Conservation (phyloP, 2,113 vertebrate genomes). For the Panthera leo region DNA sequence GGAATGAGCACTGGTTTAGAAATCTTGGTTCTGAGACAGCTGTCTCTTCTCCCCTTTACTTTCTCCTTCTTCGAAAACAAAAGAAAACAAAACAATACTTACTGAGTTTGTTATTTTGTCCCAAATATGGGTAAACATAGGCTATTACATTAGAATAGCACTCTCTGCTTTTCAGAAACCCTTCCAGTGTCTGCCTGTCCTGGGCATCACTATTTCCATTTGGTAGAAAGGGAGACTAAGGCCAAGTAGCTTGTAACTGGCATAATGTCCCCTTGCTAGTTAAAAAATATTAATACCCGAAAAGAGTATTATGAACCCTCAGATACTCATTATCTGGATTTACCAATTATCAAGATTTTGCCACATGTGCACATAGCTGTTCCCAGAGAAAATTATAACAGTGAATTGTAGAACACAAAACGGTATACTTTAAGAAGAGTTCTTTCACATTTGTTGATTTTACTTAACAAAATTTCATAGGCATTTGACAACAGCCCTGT, state of each 20-base stretch:
- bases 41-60: not conserved
- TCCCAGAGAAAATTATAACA: not conserved
- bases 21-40: conserved; percentile 26
- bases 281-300: not conserved
- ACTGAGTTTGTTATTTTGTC: not conserved
- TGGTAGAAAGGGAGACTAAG: not conserved
- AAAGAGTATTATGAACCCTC: not conserved
- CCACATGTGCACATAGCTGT: not conserved
- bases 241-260: not conserved
- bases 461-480: not conserved
- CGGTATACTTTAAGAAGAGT: not conserved
- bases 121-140: not conserved
- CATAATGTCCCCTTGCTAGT: not conserved
- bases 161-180: not conserved
- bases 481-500: not conserved
- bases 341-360: not conserved
- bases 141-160: not conserved
- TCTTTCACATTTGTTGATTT: not conserved
- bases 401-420: not conserved
- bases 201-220: not conserved
- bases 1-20: conserved; percentile 15
- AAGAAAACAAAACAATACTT: not conserved
- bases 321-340: not conserved
- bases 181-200: not conserved
- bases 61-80: not conserved